Evolutionary conservation across 2,888 invertebrate genomes (phyloP).

Genomic region (Thecocarcelia acutangulata): DNA sequence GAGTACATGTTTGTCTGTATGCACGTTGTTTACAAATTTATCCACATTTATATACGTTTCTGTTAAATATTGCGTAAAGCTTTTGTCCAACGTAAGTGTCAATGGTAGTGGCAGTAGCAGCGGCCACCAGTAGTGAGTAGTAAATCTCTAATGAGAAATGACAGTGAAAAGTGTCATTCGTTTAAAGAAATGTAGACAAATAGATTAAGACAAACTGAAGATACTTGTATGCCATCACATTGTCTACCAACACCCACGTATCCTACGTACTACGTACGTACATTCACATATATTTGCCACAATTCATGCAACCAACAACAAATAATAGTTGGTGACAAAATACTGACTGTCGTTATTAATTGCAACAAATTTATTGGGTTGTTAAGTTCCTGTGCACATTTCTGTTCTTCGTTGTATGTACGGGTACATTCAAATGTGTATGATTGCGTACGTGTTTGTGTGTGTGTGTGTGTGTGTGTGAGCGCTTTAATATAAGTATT

Average conservation of each 20-base stretch:
- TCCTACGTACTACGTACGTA: background rate
- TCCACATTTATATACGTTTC: background rate
- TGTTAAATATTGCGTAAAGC: constrained; percentile 23
- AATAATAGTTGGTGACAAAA: constrained; percentile 66
- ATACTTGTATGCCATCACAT: constrained; percentile 5
- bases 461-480: background rate
- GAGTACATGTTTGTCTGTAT: no score
- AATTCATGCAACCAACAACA: constrained; percentile 35
- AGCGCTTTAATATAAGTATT: background rate
- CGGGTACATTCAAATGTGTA: background rate
- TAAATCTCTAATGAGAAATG: constrained; percentile 57
- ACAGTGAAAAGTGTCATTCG: constrained; percentile 28
- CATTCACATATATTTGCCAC: background rate
- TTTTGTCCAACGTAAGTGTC: constrained; percentile 17
- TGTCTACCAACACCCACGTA: background rate
- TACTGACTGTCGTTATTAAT: constrained; percentile 66
- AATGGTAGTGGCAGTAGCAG: constrained; percentile 23
- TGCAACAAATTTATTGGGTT: constrained; percentile 64
- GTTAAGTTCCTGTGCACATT: constrained; percentile 50
- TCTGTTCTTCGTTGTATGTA: background rate
- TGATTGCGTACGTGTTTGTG: background rate
- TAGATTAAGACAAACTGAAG: constrained; percentile 20
- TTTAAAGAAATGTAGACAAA: constrained; percentile 17
- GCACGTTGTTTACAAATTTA: background rate
- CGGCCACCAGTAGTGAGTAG: constrained; percentile 18